Conservation (phyloP, 2,113 vertebrate species). For the Prunella himalayana region DNA sequence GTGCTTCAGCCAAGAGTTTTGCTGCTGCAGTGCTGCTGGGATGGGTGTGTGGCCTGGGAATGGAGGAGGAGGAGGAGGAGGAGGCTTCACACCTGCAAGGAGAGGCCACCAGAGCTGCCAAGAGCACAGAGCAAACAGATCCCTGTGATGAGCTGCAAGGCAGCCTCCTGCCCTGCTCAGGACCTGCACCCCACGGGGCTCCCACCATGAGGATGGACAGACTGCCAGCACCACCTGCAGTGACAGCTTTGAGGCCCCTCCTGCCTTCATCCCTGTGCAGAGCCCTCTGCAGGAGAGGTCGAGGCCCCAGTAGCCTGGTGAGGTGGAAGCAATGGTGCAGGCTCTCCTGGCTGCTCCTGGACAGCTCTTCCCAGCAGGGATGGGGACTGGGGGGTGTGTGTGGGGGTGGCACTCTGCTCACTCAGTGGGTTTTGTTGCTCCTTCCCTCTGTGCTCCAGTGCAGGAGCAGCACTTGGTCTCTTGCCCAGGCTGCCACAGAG, state of each 20-base stretch:
- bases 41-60: neutral
- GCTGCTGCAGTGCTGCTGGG: neutral
- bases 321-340: neutral
- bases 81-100: neutral
- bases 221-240: neutral
- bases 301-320: neutral
- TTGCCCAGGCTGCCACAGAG: neutral
- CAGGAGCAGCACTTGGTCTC: neutral
- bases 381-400: neutral
- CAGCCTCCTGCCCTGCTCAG: neutral
- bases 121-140: neutral
- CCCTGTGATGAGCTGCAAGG: neutral
- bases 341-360: neutral
- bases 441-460: neutral
- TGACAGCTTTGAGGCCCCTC: neutral
- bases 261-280: neutral
- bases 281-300: neutral
- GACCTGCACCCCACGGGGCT: accelerated
- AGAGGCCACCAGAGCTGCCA: neutral
- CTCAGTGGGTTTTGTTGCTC: neutral
- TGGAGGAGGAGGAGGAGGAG: neutral
- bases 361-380: neutral
- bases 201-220: neutral
- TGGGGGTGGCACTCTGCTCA: neutral
- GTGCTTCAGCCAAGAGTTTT: neutral